Evolutionary conservation across 1,140 invertebrate genomes (phyloP).

Genomic region (Brachionus rubens): DNA sequence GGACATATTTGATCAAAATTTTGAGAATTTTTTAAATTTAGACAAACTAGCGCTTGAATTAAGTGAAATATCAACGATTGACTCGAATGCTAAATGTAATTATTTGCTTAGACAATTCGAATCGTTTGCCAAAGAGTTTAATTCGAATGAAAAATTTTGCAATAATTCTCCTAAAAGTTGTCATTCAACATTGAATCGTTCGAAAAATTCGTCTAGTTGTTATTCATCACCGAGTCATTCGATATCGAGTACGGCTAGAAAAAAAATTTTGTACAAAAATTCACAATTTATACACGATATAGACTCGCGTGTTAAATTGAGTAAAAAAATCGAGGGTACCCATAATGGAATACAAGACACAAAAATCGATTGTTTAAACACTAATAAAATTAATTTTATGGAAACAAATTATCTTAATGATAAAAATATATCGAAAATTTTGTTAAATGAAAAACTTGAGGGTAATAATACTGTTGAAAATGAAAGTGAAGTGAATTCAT

Average conservation of each 20-base stretch:
- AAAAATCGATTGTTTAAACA: neutral
- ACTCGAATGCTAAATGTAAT: conserved; percentile 21
- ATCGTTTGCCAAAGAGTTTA: conserved; percentile 38
- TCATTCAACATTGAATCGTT: conserved; percentile 13
- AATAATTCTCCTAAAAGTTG: neutral
- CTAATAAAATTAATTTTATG: conserved; percentile 15
- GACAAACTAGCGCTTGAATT: conserved; percentile 39
- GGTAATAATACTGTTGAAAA: neutral
- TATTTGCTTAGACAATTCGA: conserved; percentile 23
- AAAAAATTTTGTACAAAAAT: conserved; percentile 21
- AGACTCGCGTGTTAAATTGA: neutral
- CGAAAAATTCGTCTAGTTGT: conserved; percentile 9
- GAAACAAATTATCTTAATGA: conserved; percentile 7
- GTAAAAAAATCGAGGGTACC: neutral
- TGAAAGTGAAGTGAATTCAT: neutral
- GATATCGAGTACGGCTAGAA: neutral
- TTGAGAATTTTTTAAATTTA: conserved; percentile 31
- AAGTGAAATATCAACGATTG: conserved; percentile 31
- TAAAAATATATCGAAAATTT: neutral
- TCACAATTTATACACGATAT: conserved; percentile 3
- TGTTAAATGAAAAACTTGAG: neutral
- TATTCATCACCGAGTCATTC: conserved; percentile 15
- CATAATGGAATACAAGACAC: neutral
- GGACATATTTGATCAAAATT: neutral
- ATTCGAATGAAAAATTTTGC: conserved; percentile 17